Base-by-base conservation (phyloP, 2,888 invertebrate species). In the Hedya salicella region DNA sequence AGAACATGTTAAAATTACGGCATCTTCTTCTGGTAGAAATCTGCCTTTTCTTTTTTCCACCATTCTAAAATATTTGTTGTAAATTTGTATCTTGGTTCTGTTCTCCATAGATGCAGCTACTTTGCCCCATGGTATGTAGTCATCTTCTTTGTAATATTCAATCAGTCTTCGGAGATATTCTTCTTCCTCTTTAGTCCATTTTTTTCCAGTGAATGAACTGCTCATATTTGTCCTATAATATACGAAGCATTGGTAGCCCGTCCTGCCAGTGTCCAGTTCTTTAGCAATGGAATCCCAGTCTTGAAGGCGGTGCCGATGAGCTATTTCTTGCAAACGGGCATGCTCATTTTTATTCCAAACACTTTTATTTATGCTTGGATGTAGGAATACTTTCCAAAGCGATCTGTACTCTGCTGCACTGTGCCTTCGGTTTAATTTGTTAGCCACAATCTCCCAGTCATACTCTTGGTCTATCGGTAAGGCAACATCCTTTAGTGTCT, bases 121-220 rank as follows among this genome's bases (percentile, higher is more conserved):
- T 78, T 94, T 94, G 2, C 94, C 92, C 97, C 97, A 97, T 0
- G 96, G 95, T 69, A 97, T 95, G 50, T 93, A 93, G 67, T 94
- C 89, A 16, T 95, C 96, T 62, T 94, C 89, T 69, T 90, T 93
- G 70, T 94, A 94, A 68, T 87, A 87, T n/a, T 95, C 93, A 0
- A 97, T 93, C 1, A 95, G 82, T 62, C 93, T 89, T 39, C 92
- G 78, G 2, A 98, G 87, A 53, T 93, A 91, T 56, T 93, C 88
- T 73, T 97, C 95, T 79, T 98, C 97, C 50, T 94, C 93, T 11
- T 84, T 78, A 0, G 94, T 92, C 95, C 97, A 97, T 69, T 92
- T 93, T 0, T 81, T 82, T 0, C 85, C 82, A 30, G 73, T 77
- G 4, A 75, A 75, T 13, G 75, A 73, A 36, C 78, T 85, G 46